Percentiles rank a stretch among this genome's conserved stretches.
These are phyloP conservation scores for Hypsibius dujardini DNA, from an alignment of 1,140 invertebrate species.

Conservation along the genomic window DNA sequence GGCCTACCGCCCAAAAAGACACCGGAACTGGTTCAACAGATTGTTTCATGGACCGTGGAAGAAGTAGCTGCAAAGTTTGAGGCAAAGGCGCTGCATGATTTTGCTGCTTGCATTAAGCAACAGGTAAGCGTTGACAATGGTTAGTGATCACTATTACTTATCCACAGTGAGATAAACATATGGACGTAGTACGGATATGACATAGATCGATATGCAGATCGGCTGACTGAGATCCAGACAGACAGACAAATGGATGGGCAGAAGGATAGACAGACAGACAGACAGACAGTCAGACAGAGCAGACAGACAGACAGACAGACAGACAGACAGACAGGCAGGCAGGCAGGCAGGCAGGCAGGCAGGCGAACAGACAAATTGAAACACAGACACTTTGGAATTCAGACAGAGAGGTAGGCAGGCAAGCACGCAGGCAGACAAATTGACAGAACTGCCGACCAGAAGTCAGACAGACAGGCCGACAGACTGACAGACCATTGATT, in stretches of 20 bases:
- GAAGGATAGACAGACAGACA: too few species aligned
- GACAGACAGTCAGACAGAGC: too few species aligned
- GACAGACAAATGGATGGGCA: too few species aligned
- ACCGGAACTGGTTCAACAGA: neutral
- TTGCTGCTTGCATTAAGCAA: neutral
- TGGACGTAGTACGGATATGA: too few species aligned
- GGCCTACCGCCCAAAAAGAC: constrained; percentile 4
- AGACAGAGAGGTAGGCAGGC: too few species aligned
- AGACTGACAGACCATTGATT: neutral
- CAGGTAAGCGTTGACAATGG: neutral
- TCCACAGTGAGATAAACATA: too few species aligned
- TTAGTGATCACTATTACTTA: neutral
- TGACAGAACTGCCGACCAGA: neutral
- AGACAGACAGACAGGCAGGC: too few species aligned
- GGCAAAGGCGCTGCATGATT: neutral
- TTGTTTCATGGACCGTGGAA: constrained; percentile 1
- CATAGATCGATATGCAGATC: neutral
- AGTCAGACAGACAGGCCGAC: neutral
- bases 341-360: too few species aligned
- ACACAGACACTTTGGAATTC: too few species aligned
- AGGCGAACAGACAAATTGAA: too few species aligned
- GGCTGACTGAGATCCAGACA: neutral
- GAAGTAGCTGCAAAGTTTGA: neutral
- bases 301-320: too few species aligned
- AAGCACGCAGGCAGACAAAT: too few species aligned